phyloP scores from a whole-genome alignment of 2,113 vertebrate genomes.

The Noturus placidus region DNA sequence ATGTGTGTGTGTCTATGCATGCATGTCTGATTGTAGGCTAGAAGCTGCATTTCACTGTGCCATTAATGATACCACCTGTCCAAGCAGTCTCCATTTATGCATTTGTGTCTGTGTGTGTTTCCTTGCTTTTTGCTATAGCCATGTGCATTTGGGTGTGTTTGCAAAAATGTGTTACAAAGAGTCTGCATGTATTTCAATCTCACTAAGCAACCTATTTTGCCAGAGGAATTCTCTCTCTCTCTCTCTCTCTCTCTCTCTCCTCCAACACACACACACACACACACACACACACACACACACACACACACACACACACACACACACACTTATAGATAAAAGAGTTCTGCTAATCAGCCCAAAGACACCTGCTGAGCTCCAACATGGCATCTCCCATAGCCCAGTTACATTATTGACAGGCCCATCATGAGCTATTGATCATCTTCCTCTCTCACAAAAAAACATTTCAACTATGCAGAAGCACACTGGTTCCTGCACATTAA shows the following conservation, averaged over 20 bases:
- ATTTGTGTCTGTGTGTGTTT: conserved; percentile 39
- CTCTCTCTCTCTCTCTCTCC: not conserved
- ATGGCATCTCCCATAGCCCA: conserved; percentile 57
- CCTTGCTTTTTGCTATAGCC: conserved; percentile 24
- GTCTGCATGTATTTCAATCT: conserved; percentile 3
- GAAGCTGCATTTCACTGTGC: conserved; percentile 8
- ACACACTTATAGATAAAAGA: conserved; percentile 73
- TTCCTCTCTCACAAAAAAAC: conserved; percentile 53
- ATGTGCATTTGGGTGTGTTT: conserved; percentile 35
- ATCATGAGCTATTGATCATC: conserved; percentile 59
- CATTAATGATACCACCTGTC: conserved; percentile 35
- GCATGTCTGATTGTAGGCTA: not conserved
- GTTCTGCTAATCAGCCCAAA: conserved; percentile 49
- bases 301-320: conserved; percentile 35
- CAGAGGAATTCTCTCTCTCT: not conserved
- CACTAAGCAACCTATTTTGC: not conserved
- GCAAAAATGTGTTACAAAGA: conserved; percentile 22
- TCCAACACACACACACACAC: not conserved
- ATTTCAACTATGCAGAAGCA: conserved; percentile 9
- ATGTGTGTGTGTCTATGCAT: not conserved
- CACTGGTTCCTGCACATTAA: conserved; percentile 28
- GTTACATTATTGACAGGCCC: conserved; percentile 74
- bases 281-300: no score
- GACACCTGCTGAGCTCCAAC: conserved; percentile 70
- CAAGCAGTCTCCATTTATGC: conserved; percentile 31